A percentile compares a stretch with the other conserved stretches of the same genome.
phyloP scores from a whole-genome alignment of 1,140 invertebrate genomes.

The Cherax destructor region DNA sequence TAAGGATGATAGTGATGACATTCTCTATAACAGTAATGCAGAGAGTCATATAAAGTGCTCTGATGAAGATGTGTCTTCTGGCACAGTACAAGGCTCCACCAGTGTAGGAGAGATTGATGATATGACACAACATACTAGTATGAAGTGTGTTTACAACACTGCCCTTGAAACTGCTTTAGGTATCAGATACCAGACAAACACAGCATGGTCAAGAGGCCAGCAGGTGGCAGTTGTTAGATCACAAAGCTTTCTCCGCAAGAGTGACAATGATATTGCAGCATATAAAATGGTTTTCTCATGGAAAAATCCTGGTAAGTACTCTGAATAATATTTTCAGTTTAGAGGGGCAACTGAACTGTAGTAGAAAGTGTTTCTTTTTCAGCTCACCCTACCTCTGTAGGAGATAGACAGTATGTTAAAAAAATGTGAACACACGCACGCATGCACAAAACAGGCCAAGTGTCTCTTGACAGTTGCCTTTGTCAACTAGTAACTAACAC shows the following conservation, averaged over 20 bases:
- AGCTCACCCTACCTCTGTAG: too few species aligned
- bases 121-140: background rate
- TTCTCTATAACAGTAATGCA: background rate
- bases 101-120: background rate
- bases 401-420: too few species aligned
- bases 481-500: too few species aligned
- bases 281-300: constrained; percentile 38
- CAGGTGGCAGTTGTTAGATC: background rate
- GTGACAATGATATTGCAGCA: constrained; percentile 18
- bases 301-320: constrained; percentile 41
- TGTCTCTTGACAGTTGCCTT: too few species aligned
- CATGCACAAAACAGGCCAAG: too few species aligned
- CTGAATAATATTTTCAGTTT: too few species aligned
- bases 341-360: too few species aligned
- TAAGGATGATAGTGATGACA: background rate
- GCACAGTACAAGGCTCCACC: background rate
- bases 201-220: background rate
- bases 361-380: too few species aligned
- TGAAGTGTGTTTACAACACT: background rate
- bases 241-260: constrained; percentile 10
- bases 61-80: background rate
- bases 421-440: too few species aligned
- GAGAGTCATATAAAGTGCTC: background rate
- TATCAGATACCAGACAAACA: background rate
- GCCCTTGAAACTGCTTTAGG: constrained; percentile 25